Evolutionary conservation across 2,888 invertebrate genomes (phyloP), one percentile per base, ranked within the genome.

Genomic region (Agonopterix alstromeriana): DNA sequence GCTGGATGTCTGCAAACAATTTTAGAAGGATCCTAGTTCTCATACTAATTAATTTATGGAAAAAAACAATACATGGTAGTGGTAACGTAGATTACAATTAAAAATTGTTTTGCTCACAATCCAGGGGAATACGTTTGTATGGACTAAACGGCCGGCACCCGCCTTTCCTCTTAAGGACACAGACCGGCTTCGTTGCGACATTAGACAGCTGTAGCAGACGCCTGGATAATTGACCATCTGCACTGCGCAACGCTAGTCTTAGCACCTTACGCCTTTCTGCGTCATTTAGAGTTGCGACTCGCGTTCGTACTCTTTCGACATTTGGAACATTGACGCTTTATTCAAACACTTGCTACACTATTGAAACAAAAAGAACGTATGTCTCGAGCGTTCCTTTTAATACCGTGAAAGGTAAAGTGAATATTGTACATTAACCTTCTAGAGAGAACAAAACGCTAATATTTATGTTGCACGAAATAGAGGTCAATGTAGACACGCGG

Each of bases 361-460:
- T 51, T 60, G 53, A 51, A 67, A 64, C 65, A 54, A 56, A 57
- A 57, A 54, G 54, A 57, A 59, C 63, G 36, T 14, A 45, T n/a
- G 55, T 57, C 48, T 55, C 51, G 65, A 54, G 50, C 59, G 52
- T 53, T 58, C 58, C 57, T 53, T 60, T 64, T n/a, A 55, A 49
- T 49, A 51, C 57, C 63, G 73, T 75, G 75, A 78, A 76, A 77
- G 74, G 74, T 63, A 55, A 51, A 43, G 54, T 27, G 27, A 27
- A 48, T 47, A 47, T 51, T 55, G 52, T 49, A 49, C 49, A 46
- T 46, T 67, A 72, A 70, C 75, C 73, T 77, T 72, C 71, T 58
- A 43, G 51, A 27, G 59, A 73, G 68, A 73, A 67, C 61, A 71
- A 68, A 73, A 65, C 60, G 53, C 52, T 61, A 58, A 63, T 63